Evolutionary conservation across 2,797 vertebrate genomes (phyloP).

Genomic region (Muraenolepis orangiensis): DNA sequence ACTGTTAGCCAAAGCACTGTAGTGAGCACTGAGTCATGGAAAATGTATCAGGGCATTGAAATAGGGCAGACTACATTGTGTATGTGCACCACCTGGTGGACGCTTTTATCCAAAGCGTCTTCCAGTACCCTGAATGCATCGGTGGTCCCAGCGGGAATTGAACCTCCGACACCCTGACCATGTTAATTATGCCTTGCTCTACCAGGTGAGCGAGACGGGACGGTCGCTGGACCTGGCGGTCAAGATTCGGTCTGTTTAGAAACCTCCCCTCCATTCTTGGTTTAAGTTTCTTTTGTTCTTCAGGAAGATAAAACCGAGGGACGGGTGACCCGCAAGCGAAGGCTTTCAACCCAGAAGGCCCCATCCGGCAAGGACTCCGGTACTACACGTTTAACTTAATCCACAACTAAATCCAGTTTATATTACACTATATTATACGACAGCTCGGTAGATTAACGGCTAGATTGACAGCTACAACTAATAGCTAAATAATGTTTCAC

Average conservation of each 20-base stretch:
- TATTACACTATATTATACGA: neutral
- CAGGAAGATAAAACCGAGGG: conserved; percentile 63
- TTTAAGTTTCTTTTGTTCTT: conserved; percentile 9
- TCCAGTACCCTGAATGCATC: too few relatives aligned
- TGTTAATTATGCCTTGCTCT: neutral
- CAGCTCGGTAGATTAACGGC: neutral
- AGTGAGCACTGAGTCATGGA: too few relatives aligned
- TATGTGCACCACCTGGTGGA: too few relatives aligned
- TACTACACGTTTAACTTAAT: conserved; percentile 17
- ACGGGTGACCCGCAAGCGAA: conserved; percentile 54
- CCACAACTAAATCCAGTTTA: neutral
- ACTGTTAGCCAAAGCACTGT: neutral
- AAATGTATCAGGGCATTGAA: too few relatives aligned
- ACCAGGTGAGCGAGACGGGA: neutral
- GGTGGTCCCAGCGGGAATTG: too few relatives aligned
- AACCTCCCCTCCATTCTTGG: neutral
- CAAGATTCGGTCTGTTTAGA: neutral
- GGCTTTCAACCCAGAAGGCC: conserved; percentile 43
- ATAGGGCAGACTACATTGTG: too few relatives aligned
- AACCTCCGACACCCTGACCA: too few relatives aligned
- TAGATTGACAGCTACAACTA: too few relatives aligned
- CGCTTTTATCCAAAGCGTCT: too few relatives aligned
- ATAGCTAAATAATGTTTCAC: neutral
- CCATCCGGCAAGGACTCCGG: conserved; percentile 45
- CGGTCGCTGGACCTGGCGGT: neutral